These are phyloP conservation scores for Hyphantria cunea DNA, from an alignment of 1,140 invertebrate species.

Conservation along the genomic window DNA sequence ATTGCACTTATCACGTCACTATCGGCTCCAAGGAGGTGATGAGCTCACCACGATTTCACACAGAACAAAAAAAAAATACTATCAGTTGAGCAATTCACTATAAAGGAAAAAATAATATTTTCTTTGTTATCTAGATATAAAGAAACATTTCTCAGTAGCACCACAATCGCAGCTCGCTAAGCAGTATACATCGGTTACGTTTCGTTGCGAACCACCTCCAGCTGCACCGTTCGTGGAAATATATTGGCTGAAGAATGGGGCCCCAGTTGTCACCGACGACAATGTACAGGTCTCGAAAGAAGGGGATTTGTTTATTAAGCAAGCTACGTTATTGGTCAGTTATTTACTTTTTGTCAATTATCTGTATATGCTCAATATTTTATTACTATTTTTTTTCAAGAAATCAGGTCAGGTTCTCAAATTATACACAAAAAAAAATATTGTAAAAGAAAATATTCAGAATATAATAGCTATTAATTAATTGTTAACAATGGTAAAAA, in stretches of 20 bases:
- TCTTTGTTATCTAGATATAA: conserved; percentile 85
- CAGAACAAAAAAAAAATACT: too few species aligned
- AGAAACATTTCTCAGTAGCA: conserved; percentile 91
- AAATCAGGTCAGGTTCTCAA: too few species aligned
- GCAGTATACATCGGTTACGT: conserved; percentile 91
- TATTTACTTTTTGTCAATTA: neutral
- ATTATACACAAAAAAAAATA: too few species aligned
- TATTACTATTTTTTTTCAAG: too few species aligned
- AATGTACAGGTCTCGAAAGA: conserved; percentile 90
- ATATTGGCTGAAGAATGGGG: conserved; percentile 91
- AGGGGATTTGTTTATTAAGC: conserved; percentile 94
- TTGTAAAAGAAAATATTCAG: too few species aligned
- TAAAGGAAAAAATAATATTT: neutral
- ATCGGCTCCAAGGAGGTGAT: too few species aligned
- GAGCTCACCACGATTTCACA: too few species aligned
- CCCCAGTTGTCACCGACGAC: conserved; percentile 83
- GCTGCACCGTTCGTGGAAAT: conserved; percentile 94
- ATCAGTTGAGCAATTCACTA: too few species aligned
- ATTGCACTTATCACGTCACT: too few species aligned
- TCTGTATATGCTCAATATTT: neutral
- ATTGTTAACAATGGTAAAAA: too few species aligned
- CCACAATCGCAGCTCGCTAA: conserved; percentile 93
- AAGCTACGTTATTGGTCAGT: conserved; percentile 89
- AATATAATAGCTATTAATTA: too few species aligned
- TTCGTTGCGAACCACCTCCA: conserved; percentile 94